Conservation (phyloP, 2,797 vertebrate genomes). For the Antrozous pallidus region DNA sequence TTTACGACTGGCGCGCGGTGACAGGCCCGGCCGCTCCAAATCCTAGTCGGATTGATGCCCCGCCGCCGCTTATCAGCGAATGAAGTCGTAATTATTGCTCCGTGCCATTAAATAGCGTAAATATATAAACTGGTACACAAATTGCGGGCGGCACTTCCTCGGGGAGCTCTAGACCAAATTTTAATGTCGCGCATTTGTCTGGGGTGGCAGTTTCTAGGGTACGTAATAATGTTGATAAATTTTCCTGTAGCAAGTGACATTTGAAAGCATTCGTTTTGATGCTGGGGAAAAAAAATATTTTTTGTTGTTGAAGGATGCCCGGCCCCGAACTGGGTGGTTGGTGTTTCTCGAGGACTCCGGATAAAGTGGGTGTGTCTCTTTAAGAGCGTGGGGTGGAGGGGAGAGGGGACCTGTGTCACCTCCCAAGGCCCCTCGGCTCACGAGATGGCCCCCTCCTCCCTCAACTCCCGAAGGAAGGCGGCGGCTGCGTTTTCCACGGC, state of each 20-base stretch:
- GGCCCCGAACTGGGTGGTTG: conserved; percentile 50
- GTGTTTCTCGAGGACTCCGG: conserved; percentile 56
- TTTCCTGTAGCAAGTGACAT: conserved; percentile 86
- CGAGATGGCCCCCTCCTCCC: conserved; percentile 21
- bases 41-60: conserved; percentile 85
- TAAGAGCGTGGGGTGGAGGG: not conserved
- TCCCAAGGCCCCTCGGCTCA: not conserved
- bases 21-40: conserved; percentile 86
- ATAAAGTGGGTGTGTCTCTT: conserved; percentile 9
- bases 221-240: conserved; percentile 91
- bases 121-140: conserved; percentile 89
- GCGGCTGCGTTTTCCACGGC: conserved; percentile 71
- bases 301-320: conserved; percentile 74
- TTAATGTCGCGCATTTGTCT: conserved; percentile 89
- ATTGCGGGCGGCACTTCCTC: conserved; percentile 85
- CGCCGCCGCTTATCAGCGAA: conserved; percentile 86
- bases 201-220: conserved; percentile 89
- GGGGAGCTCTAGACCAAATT: conserved; percentile 89
- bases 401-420: conserved; percentile 18
- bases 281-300: conserved; percentile 78
- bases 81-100: conserved; percentile 89
- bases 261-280: conserved; percentile 87
- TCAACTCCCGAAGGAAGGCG: conserved; percentile 65
- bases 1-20: conserved; percentile 89
- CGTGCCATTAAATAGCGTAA: conserved; percentile 89